Base-by-base conservation (phyloP, 2,888 invertebrate species). In the Mythimna vitellina region DNA sequence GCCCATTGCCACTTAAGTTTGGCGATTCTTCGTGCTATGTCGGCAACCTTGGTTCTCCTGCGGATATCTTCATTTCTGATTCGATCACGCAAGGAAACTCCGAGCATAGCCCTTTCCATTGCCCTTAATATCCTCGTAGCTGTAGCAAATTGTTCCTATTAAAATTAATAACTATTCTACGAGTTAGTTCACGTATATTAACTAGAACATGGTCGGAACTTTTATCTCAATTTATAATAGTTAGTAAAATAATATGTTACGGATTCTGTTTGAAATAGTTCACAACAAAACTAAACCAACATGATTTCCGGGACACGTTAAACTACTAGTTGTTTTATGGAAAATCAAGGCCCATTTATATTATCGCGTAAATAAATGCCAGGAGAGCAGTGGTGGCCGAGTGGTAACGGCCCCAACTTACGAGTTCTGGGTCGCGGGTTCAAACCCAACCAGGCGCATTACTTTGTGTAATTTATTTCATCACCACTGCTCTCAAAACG, bases 181-280 rank as follows among this genome's bases (percentile, higher is more conserved):
- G 46, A 64, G 70, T 64, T 62, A 1, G 62, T 62, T 70, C 7
- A 62, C 9, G 49, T 64, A 49, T 42, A 64, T 38, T 49, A 35
- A 69, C 46, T 1, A 54, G n/a, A 60, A 49, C 17, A 25, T 3
- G 17, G 29, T 49, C 32, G n/a, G 14, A 70, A 70, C 54, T 70
- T 64, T 49, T n/a, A 12, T 9, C 6, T 14, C 25, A 70, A 76
- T 64, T 60, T 54, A 35, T 64, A 25, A 29, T 54, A 32, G 70
- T 70, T 77, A 64, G 54, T 25, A 32, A 12, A 68, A 57, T 57
- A 62, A 51, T 20, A 6, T 25, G 29, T 17, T 54, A n/a, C 25
- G 46, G 9, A 38, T 8, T n/a, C 6, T 54, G 53, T 54, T 38
- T 25, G 5, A 25, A 58, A 54, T 58, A 38, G 57, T 63, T 76